Evolutionary conservation across 2,888 invertebrate species (phyloP).

Genomic region (Brachypalpus laphriformis): DNA sequence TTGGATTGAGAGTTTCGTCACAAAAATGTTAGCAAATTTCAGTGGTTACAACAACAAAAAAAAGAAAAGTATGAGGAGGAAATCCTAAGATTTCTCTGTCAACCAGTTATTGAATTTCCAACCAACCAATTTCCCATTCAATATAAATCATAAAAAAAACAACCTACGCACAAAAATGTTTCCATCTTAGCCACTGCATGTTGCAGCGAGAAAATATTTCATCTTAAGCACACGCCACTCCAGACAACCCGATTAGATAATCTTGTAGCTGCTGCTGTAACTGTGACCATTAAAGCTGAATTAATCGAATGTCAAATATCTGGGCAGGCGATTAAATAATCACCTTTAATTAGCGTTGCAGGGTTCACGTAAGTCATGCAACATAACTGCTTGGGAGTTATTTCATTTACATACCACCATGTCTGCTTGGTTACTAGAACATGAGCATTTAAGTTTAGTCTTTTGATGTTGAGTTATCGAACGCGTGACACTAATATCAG

Average conservation of each 20-base stretch:
- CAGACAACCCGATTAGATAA: constrained; percentile 16
- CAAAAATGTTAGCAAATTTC: background rate
- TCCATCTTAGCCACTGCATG: background rate
- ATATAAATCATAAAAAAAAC: constrained; percentile 13
- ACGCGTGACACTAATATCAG: constrained; percentile 37
- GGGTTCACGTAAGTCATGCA: constrained; percentile 38
- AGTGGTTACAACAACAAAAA: background rate
- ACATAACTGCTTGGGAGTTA: constrained; percentile 41
- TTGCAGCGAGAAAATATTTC: background rate
- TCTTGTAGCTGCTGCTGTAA: constrained; percentile 1
- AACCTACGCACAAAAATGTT: constrained; percentile 5
- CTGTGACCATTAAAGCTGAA: constrained; percentile 6
- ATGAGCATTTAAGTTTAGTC: constrained; percentile 31
- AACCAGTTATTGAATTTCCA: background rate
- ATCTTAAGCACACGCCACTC: constrained; percentile 4
- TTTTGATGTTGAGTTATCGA: constrained; percentile 30
- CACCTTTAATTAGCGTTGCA: constrained; percentile 62
- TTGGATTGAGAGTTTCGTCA: background rate
- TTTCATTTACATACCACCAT: constrained; percentile 39
- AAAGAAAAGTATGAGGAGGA: background rate
- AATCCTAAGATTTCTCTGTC: background rate
- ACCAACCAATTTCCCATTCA: background rate
- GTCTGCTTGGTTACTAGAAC: constrained; percentile 36
- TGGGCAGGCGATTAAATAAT: constrained; percentile 60
- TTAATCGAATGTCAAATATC: constrained; percentile 47